phyloP scores from a whole-genome alignment of 2,113 vertebrate genomes.

The Neomonachus schauinslandi region DNA sequence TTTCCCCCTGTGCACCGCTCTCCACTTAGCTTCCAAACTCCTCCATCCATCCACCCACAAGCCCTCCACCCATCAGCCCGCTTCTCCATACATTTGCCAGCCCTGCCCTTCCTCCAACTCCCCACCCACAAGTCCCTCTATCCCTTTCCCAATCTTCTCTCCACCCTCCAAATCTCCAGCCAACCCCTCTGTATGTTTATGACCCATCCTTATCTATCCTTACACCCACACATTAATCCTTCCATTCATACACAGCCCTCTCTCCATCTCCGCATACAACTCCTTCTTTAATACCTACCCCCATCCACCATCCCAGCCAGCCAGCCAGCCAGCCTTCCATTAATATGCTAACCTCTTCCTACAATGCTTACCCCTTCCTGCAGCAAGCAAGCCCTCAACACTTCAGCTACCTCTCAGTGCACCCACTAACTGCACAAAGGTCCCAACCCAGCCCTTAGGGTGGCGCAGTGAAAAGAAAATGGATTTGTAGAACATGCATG shows the following conservation, averaged over 20 bases:
- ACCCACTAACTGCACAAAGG: constrained; percentile 12
- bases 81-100: background rate
- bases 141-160: background rate
- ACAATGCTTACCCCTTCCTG: background rate
- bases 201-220: background rate
- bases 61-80: background rate
- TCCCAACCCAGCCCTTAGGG: background rate
- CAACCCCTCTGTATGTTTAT: background rate
- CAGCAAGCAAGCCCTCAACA: background rate
- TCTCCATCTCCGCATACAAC: background rate
- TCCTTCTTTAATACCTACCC: background rate
- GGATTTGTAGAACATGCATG: background rate
- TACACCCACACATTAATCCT: background rate
- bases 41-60: background rate
- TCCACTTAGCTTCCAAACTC: background rate
- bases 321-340: background rate
- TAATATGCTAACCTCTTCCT: background rate
- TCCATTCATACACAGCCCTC: background rate
- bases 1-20: background rate
- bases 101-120: background rate
- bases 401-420: background rate
- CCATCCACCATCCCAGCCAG: background rate
- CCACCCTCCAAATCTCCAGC: background rate
- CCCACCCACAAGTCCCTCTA: background rate
- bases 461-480: constrained; percentile 3